Base-by-base conservation (phyloP, 2,797 vertebrate species). In the Rhyacichthys aspro region DNA sequence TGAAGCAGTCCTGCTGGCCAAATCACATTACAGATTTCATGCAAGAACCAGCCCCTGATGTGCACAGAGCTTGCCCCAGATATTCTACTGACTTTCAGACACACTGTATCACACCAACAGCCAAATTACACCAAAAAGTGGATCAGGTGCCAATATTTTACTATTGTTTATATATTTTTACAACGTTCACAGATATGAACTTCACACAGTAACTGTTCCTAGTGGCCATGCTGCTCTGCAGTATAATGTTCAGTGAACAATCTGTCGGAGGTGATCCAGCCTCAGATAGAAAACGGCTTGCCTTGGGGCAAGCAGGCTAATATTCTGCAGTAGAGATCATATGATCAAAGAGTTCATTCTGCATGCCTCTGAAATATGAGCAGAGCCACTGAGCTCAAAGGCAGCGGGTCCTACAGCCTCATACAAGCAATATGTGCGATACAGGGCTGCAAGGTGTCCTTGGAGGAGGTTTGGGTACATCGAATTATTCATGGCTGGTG, bases 401-500 rank as follows among this genome's bases (percentile, higher is more conserved):
- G 74, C 64, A 66, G 0, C 34, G 19, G 72, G 64, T 65, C 64
- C 33, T 32, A 78, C 57, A 63, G 69, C n/a, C 63, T 38, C 50
- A 63, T 0, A n/a, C 39, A 1, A n/a, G 37, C 50, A 59, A 33
- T 53, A 66, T 67, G 56, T 58, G n/a, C 4, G 0, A 17, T 36
- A 11, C 37, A 19, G 17, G 3, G 5, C 39, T 60, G 33, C 45
- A 50, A 32, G 33, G 15, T 61, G 63, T 75, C 78, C 72, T 84
- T 83, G 78, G 67, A 84, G 74, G 39, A 53, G 10, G 63, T 79
- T 63, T 72, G 62, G 46, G 62, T 37, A 38, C 47, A 72, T 67
- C 36, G 44, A 56, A 67, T 73, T 76, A 83, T 79, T 81, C 80
- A 77, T 77, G 56, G 74, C 75, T 77, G 18, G 77, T 85, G 80